Evolutionary conservation across 2,888 invertebrate species (phyloP), one percentile per base, ranked within the genome.

Genomic region (Lacanobia oleracea): DNA sequence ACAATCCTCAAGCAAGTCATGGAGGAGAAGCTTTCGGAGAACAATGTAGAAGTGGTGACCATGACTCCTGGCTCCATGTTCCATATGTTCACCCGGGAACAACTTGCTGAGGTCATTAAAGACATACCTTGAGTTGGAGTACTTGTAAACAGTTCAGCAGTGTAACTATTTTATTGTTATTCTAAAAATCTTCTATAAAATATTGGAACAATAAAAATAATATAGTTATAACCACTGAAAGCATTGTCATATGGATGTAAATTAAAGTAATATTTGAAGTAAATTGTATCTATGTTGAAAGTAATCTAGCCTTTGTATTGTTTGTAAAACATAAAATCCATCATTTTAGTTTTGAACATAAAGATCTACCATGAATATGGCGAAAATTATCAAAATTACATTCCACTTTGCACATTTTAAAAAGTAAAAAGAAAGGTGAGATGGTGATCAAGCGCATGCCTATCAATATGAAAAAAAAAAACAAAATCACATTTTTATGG

Each of bases 1-100:
- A 98, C 98, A 16, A 99, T 99, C 87, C 96, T 99, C 33, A 99
- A 99, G 93, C 99, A 99, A 95, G 99, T 99, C 0, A 99, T 99
- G 99, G 99, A 99, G 92, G 99, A 99, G 93, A 99, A 99, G 93
- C 95, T 99, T 3, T 99, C 98, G 77, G 98, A 99, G 76, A 98
- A 98, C 70, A 99, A 99, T 94, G 99, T 99, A 67, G 99, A 99
- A 96, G 98, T 99, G 82, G 99, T 99, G 93, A 98, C 98, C 50
- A 98, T 99, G 97, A 99, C 99, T 0, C 98, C 98, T 0, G 97
- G 97, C 33, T 96, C 97, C 50, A 96, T 98, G 87, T 99, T 99
- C 95, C 98, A 98, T 87, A 98, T 99, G 98, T 98, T 98, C 90
- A 96, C 97, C 4, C 98, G 98, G 93, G 98, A 98, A 78, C 98